Base-by-base conservation (phyloP, 2,888 invertebrate genomes). In the Andrena bicolor region DNA sequence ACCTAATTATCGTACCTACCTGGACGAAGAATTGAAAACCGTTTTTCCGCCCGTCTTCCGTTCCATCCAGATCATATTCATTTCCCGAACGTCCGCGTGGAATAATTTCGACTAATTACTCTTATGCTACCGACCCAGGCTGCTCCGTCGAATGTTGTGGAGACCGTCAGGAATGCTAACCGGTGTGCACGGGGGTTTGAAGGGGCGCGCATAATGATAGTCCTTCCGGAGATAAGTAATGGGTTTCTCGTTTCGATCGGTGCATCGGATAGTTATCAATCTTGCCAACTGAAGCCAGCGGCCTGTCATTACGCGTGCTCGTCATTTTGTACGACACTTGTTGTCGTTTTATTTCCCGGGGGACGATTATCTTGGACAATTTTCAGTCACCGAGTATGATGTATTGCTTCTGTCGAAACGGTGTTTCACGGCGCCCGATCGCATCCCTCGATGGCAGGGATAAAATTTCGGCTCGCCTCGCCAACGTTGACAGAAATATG, bases 161-260 rank as follows among this genome's bases (percentile, higher is more conserved):
- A 80, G 86, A 88, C 83, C 84, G 74, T 71, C 84, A 71, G 66
- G 80, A 86, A 85, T 84, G 86, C 82, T 86, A 85, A 88, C 68
- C 76, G 85, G 79, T 78, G 80, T 28, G 48, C 28, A 41, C 10
- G 13, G 30, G 16, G 65, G 48, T 13, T 13, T 20, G 23, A 68
- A 28, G 74, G 87, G 78, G 85, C 85, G 83, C 84, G 84, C 82
- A 86, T 92, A 91, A 93, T 93, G 89, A 91, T 92, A 92, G 92
- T 92, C 87, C 89, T 92, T 91, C 74, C 83, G 80, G 80, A 83
- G 83, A 87, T 92, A 92, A 92, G 90, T 91, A 92, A 91, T 91
- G 92, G 92, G 92, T 92, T 90, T 91, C 91, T 88, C 86, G 90
- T 91, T 91, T 90, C 91, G 90, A 92, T 92, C 90, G 91, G 86